A percentile compares a stretch with the other conserved stretches of the same genome.
Conservation (phyloP, 2,888 invertebrate species). For the Frankliniella intonsa region DNA sequence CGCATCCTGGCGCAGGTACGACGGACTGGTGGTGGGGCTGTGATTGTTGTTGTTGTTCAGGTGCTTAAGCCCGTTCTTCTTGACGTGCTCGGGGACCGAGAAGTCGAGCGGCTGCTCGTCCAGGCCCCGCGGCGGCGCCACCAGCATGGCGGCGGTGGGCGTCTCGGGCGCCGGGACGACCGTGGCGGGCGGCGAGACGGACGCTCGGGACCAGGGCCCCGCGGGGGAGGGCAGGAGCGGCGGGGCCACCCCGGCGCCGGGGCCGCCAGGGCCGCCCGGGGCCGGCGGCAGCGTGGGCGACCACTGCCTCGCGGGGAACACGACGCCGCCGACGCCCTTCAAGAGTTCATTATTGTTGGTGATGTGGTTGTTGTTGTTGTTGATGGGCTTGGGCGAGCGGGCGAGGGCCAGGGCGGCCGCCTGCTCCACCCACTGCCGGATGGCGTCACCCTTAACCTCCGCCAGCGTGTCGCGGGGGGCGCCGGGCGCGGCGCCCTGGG, state of each 20-base stretch:
- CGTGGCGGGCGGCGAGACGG: slow-evolving; percentile 12
- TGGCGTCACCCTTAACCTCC: slow-evolving; percentile 17
- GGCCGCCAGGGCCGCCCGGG: neutral
- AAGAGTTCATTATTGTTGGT: neutral
- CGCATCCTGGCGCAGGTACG: neutral
- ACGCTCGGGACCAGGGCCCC: slow-evolving; percentile 7
- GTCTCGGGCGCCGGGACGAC: slow-evolving; percentile 17
- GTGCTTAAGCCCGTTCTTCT: slow-evolving; percentile 15
- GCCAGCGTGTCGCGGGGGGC: neutral
- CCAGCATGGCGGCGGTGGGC: slow-evolving; percentile 2
- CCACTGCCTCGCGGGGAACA: slow-evolving; percentile 9
- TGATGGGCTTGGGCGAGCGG: slow-evolving; percentile 18
- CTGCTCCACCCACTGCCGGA: slow-evolving; percentile 25
- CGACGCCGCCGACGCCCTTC: slow-evolving; percentile 4
- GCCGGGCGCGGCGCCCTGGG: neutral
- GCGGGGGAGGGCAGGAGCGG: neutral
- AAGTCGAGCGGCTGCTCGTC: slow-evolving; percentile 17
- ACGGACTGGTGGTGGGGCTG: slow-evolving; percentile 13
- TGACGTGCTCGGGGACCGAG: slow-evolving; percentile 6
- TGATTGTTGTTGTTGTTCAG: slow-evolving; percentile 12
- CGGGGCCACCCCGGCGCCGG: neutral
- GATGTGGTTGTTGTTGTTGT: slow-evolving; percentile 24
- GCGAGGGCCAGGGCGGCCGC: slow-evolving; percentile 14
- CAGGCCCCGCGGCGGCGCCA: neutral
- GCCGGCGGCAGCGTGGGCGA: slow-evolving; percentile 1